A percentile compares a stretch with the other conserved stretches of the same genome.
Evolutionary conservation across 92 coral and sea anemone genomes (phyloP).

Genomic region (Nematostella vectensis): DNA sequence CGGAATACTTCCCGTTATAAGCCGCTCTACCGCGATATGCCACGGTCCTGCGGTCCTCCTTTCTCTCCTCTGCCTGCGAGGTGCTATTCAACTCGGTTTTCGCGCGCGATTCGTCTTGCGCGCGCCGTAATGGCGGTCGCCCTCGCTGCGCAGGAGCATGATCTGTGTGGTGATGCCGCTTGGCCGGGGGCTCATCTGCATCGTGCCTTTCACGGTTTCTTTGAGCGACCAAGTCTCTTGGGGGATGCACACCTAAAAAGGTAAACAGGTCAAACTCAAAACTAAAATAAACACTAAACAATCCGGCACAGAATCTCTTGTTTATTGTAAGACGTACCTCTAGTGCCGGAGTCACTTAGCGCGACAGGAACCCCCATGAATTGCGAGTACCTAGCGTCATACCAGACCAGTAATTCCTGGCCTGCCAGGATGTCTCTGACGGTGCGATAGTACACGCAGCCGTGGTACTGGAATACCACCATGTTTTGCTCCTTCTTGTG

Average conservation of each 20-base stretch:
- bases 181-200: slow-evolving; percentile 41
- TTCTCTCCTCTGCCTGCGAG: slow-evolving; percentile 30
- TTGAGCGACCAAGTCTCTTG: slow-evolving; percentile 94
- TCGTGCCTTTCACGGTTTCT: slow-evolving; percentile 62
- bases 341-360: slow-evolving; percentile 83
- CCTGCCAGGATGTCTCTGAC: slow-evolving; percentile 85
- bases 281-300: neutral
- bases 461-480: slow-evolving; percentile 99
- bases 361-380: slow-evolving; percentile 96
- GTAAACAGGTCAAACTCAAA: neutral
- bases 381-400: slow-evolving; percentile 89
- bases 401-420: slow-evolving; percentile 95
- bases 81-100: slow-evolving; percentile 41
- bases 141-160: slow-evolving; percentile 78
- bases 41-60: slow-evolving; percentile 54
- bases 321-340: too few species aligned
- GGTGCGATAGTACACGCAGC: slow-evolving; percentile 95
- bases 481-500: slow-evolving; percentile 98
- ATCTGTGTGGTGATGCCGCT: slow-evolving; percentile 56
- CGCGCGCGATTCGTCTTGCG: slow-evolving; percentile 43
- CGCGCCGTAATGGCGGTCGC: slow-evolving; percentile 71
- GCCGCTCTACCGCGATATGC: slow-evolving; percentile 73
- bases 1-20: slow-evolving; percentile 26
- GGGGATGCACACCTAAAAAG: slow-evolving; percentile 85
- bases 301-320: too few species aligned